phyloP scores from a whole-genome alignment of 2,888 invertebrate genomes.

The Cerastis rubricosa region DNA sequence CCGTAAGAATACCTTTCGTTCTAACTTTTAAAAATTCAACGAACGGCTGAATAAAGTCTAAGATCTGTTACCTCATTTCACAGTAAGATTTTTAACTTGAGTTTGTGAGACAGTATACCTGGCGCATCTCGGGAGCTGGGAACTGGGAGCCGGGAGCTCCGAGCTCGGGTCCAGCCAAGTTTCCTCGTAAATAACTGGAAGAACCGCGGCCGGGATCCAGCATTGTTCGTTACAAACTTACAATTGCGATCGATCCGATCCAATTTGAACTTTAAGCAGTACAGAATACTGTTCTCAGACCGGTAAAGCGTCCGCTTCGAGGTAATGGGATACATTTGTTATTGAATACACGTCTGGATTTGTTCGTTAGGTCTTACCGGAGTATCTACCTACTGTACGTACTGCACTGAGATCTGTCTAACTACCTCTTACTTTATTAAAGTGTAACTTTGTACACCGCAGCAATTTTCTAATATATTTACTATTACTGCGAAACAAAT shows the following conservation, averaged over 20 bases:
- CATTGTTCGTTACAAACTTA: conserved; percentile 64
- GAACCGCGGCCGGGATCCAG: conserved; percentile 49
- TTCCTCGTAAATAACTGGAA: conserved; percentile 65
- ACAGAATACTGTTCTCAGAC: conserved; percentile 2
- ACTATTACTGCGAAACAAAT: conserved; percentile 22
- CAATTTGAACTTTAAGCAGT: conserved; percentile 64
- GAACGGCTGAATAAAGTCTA: conserved; percentile 61
- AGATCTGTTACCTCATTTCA: conserved; percentile 69
- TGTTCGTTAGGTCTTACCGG: conserved; percentile 59
- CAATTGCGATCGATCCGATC: conserved; percentile 55
- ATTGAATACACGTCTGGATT: conserved; percentile 68
- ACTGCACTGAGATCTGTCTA: conserved; percentile 39
- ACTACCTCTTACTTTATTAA: conserved; percentile 57
- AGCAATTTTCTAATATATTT: conserved; percentile 38
- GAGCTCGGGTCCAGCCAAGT: conserved; percentile 58
- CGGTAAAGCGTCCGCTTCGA: conserved; percentile 23
- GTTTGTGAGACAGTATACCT: conserved; percentile 57
- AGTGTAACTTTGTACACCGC: conserved; percentile 45
- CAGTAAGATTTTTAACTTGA: conserved; percentile 65
- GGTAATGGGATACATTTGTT: conserved; percentile 66
- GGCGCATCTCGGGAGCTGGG: conserved; percentile 15
- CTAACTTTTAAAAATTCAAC: conserved; percentile 66
- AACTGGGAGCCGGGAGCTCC: conserved; percentile 24
- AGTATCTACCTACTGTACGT: conserved; percentile 21
- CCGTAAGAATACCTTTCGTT: conserved; percentile 59